These are phyloP conservation scores for Stenoptilia bipunctidactyla DNA, from an alignment of 2,888 invertebrate genomes.

Conservation along the genomic window DNA sequence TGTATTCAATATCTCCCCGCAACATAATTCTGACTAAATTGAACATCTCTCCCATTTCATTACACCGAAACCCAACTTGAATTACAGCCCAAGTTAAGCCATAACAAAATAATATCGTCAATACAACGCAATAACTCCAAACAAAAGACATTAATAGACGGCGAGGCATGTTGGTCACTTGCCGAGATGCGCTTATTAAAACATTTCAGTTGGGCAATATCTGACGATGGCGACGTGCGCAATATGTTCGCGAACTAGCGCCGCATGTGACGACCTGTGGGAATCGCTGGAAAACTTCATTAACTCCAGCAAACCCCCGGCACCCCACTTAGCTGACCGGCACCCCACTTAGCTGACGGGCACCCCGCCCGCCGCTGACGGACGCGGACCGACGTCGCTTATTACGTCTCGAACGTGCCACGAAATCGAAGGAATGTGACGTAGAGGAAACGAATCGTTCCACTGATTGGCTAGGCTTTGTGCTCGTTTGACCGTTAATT, in stretches of 20 bases:
- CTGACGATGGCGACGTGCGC: conserved; percentile 57
- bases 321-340: conserved; percentile 23
- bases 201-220: conserved; percentile 66
- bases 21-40: too few relatives aligned
- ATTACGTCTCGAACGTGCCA: conserved; percentile 68
- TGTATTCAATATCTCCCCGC: too few relatives aligned
- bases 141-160: conserved; percentile 68
- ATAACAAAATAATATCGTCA: conserved; percentile 1
- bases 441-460: conserved; percentile 56
- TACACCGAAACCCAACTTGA: too few relatives aligned
- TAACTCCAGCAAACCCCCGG: conserved; percentile 57
- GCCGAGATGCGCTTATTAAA: conserved; percentile 67
- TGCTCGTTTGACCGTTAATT: conserved; percentile 63
- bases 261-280: conserved; percentile 71
- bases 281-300: conserved; percentile 72
- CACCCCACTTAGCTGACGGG: conserved; percentile 23
- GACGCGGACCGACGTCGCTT: conserved; percentile 57
- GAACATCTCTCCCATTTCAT: too few relatives aligned
- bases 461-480: conserved; percentile 60
- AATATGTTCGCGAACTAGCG: conserved; percentile 62
- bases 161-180: conserved; percentile 35
- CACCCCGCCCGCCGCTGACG: conserved; percentile 29
- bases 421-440: conserved; percentile 70
- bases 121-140: conserved; percentile 52
- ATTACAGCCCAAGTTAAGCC: not conserved